Evolutionary conservation across 2,888 invertebrate species (phyloP).

Genomic region (Galerucella calmariensis): DNA sequence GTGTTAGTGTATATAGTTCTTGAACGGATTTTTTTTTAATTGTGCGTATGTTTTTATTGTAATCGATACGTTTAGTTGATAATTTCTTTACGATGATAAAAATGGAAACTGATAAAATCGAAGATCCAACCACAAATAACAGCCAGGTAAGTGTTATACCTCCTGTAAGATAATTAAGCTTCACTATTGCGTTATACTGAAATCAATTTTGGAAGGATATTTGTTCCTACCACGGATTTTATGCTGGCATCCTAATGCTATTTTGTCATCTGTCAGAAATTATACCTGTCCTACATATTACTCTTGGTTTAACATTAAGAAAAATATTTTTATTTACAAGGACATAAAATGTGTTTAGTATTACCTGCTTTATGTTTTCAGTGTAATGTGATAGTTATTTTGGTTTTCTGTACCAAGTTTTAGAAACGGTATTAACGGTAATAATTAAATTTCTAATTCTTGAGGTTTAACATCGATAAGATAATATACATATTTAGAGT

Average conservation of each 20-base stretch:
- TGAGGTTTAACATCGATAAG: not conserved
- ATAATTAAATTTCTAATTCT: not conserved
- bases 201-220: not conserved
- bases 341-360: not conserved
- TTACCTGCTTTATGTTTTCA: not conserved
- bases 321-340: not conserved
- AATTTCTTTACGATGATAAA: constrained; percentile 71
- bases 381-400: not conserved
- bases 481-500: too few species aligned
- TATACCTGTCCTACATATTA: constrained; percentile 42
- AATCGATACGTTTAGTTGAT: constrained; percentile 46
- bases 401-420: not conserved
- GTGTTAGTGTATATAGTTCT: constrained; percentile 43
- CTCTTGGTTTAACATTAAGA: constrained; percentile 11
- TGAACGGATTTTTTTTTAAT: constrained; percentile 33
- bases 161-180: not conserved
- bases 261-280: constrained; percentile 49
- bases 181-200: not conserved
- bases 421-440: not conserved
- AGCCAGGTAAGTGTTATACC: constrained; percentile 69
- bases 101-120: constrained; percentile 94
- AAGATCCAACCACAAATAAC: constrained; percentile 76
- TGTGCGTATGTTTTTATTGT: constrained; percentile 42
- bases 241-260: constrained; percentile 41
- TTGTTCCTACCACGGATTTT: constrained; percentile 25